Base-by-base conservation (phyloP, 2,797 vertebrate genomes). In the Tragelaphus eurycerus region DNA sequence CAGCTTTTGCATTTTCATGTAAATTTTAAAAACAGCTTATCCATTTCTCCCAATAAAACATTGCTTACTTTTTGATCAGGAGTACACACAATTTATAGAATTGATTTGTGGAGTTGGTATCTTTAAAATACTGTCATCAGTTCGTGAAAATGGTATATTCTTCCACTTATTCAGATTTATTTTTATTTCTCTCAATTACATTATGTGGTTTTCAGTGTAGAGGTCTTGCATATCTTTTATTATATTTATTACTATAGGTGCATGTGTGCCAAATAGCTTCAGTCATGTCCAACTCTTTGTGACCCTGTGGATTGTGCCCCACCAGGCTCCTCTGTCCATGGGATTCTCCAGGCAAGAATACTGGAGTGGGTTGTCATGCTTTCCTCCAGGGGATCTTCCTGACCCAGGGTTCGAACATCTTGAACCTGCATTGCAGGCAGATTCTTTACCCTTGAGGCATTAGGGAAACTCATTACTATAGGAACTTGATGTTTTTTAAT, bases 1-100 rank as follows among this genome's bases (percentile, higher is more conserved):
- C 48, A 54, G 71, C 23, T 96, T 96, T 95, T 95, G 16, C 9
- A 85, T 85, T 90, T 82, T 91, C n/a, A 60, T 50, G 50, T 81
- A 64, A 15, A 95, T 93, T 91, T 96, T 85, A 79, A 57, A 92
- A 85, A 81, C 17, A 74, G 34, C 7, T 93, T 88, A 29, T 90
- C 74, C 64, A 14, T 86, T 89, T 90, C 14, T 15, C 79, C 43
- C 12, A 29, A 89, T 89, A 79, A 82, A 93, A 62, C 50, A 87
- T 54, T 50, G 50, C 48, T 95, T 43, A 54, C 17, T 78, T 67
- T 89, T 94, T 93, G 52, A 52, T 95, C 34, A 90, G 55, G 14
- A 87, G 76, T 78, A 21, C 2, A 90, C 86, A 52, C 43, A 90
- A 84, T 43, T 95, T 93, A 94, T 11, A 88, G 52, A 38, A 74